These are phyloP conservation scores for Hapalemur alaotrensis DNA, from an alignment of 2,797 vertebrate species.

Conservation along the genomic window DNA sequence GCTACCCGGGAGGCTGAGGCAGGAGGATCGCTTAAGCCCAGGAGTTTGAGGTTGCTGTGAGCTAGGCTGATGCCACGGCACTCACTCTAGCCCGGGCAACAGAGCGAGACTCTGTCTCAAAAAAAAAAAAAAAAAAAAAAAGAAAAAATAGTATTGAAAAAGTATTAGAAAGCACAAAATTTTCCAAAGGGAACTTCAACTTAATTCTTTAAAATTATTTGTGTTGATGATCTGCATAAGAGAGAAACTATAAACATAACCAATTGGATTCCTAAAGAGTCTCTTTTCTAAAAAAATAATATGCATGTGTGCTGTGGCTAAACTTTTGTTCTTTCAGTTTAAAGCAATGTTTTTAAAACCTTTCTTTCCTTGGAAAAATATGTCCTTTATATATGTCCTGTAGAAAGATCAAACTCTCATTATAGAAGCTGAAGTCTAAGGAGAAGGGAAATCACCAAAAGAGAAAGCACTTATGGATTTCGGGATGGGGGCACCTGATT, in stretches of 20 bases:
- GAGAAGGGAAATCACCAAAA: neutral
- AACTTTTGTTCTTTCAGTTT: neutral
- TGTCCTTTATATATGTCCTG: neutral
- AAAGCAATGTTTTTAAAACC: slow-evolving; percentile 15
- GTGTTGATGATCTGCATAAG: neutral
- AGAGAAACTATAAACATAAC: slow-evolving; percentile 2
- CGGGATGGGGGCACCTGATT: neutral
- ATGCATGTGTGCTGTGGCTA: neutral
- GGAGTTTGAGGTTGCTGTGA: no score
- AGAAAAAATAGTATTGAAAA: slow-evolving; percentile 32
- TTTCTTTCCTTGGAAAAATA: slow-evolving; percentile 4
- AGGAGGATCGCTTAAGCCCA: no score
- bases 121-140: no score
- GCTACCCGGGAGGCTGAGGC: no score
- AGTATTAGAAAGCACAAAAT: neutral
- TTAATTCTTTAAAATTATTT: slow-evolving; percentile 35
- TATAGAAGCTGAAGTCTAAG: neutral
- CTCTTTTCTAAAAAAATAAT: slow-evolving; percentile 14
- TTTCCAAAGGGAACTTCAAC: neutral
- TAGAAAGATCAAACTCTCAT: neutral
- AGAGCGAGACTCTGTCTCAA: no score
- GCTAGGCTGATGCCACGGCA: no score
- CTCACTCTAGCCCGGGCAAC: no score
- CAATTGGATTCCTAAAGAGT: neutral
- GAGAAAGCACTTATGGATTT: neutral